A percentile compares a stretch with the other conserved stretches of the same genome.
Conservation (phyloP, 2,113 vertebrate species). For the Sigmodon hispidus region DNA sequence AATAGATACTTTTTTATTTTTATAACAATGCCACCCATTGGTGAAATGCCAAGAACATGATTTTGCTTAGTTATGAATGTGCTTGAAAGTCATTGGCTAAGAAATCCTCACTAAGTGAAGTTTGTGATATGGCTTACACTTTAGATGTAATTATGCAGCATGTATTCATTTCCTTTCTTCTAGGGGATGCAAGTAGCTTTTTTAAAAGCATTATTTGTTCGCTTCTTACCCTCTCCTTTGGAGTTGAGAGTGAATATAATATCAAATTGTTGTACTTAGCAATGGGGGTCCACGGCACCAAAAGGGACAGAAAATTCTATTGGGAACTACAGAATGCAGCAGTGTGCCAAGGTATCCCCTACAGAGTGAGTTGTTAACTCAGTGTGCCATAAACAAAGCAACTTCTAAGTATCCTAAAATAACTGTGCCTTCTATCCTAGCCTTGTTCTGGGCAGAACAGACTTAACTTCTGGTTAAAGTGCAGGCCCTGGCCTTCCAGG, state of each 20-base stretch:
- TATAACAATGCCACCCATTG: background rate
- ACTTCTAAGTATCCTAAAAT: slow-evolving; percentile 67
- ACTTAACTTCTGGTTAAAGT: slow-evolving; percentile 59
- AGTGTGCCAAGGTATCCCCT: background rate
- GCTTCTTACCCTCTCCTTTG: slow-evolving; percentile 56
- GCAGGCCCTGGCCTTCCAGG: slow-evolving; percentile 41
- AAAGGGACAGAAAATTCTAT: slow-evolving; percentile 8
- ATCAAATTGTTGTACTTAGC: slow-evolving; percentile 48
- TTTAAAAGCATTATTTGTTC: slow-evolving; percentile 52
- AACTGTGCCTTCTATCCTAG: slow-evolving; percentile 34
- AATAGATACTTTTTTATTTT: background rate
- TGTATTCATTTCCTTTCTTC: slow-evolving; percentile 62
- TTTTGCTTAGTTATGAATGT: background rate
- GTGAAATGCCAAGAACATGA: slow-evolving; percentile 42
- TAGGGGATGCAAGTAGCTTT: slow-evolving; percentile 60
- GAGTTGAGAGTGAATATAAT: slow-evolving; percentile 56
- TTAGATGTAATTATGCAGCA: slow-evolving; percentile 58
- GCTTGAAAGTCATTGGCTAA: slow-evolving; percentile 28
- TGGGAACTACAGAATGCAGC: slow-evolving; percentile 31
- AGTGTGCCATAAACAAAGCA: slow-evolving; percentile 11
- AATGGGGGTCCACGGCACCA: background rate
- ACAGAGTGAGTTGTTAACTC: background rate
- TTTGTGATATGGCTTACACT: slow-evolving; percentile 45
- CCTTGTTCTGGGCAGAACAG: slow-evolving; percentile 46
- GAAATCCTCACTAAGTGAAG: slow-evolving; percentile 21